Evolutionary conservation across 2,888 invertebrate genomes (phyloP).

Genomic region (Limenitis camilla): DNA sequence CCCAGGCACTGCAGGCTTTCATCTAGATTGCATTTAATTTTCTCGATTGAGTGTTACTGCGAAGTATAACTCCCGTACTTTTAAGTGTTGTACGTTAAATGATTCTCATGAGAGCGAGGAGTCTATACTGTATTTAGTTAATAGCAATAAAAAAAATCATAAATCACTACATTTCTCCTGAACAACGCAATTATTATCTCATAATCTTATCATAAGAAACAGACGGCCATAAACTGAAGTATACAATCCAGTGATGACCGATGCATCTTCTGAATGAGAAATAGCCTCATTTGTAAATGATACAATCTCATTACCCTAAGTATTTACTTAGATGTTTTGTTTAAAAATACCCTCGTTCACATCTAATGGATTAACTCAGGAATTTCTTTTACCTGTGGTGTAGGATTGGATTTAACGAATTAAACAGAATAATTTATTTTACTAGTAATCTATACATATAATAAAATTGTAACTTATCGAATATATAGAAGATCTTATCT

Average conservation of each 20-base stretch:
- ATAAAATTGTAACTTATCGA: too few relatives aligned
- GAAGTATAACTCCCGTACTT: too few relatives aligned
- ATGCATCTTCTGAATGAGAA: slow-evolving; percentile 10
- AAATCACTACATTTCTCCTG: too few relatives aligned
- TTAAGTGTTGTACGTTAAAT: too few relatives aligned
- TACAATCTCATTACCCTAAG: slow-evolving; percentile 11
- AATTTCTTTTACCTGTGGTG: background rate
- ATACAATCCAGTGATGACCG: slow-evolving; percentile 9
- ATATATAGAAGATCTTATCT: too few relatives aligned
- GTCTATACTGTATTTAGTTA: too few relatives aligned
- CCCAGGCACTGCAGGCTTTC: too few relatives aligned
- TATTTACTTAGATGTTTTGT: slow-evolving; percentile 11
- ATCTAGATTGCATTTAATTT: too few relatives aligned
- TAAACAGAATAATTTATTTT: slow-evolving; percentile 1
- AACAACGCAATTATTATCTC: background rate
- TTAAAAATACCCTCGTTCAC: slow-evolving; percentile 4
- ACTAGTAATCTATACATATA: background rate
- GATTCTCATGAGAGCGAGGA: too few relatives aligned
- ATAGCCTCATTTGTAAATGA: slow-evolving; percentile 19
- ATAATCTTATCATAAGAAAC: slow-evolving; percentile 6
- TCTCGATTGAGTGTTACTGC: too few relatives aligned
- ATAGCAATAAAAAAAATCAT: too few relatives aligned
- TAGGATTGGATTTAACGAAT: background rate
- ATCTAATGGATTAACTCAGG: slow-evolving; percentile 9
- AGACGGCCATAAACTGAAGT: slow-evolving; percentile 5